Base-by-base conservation (phyloP, 2,113 vertebrate genomes). In the Melierax canorus region DNA sequence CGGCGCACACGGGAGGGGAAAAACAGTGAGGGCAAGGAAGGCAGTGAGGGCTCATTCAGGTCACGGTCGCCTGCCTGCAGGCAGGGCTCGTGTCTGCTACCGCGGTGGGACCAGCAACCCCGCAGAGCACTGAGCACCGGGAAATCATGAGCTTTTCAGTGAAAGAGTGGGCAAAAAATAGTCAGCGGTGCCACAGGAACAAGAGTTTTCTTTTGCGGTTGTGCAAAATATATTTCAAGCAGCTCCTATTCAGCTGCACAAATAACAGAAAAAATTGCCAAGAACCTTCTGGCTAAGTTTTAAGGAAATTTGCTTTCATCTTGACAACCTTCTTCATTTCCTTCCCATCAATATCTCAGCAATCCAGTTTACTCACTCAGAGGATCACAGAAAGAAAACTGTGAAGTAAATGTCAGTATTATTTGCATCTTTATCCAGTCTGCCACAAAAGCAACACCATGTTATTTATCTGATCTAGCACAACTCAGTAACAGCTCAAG, bases 341-440 rank as follows among this genome's bases (percentile, higher is more conserved):
- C 88, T 96, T 86, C 91, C 95, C 92, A 75, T 92, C 95, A 97
- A 95, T 96, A 94, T 94, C 95, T 94, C 94, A 86, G 91, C 95
- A 95, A 97, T 95, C 95, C 96, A 91, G 94, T 96, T 96, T 97
- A 95, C 92, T 95, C 94, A 96, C 94, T 95, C 91, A 69, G 88
- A 96, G 82, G 92, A 94, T 96, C 94, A 94, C 96, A 95, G 94
- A 92, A 90, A 96, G 94, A 95, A 96, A 97, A 97, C 95, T 95
- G 92, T 95, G 96, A 97, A 96, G 91, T 94, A 93, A 97, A 95
- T 96, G 94, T 97, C 96, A 96, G 91, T 96, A 94, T 96, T 97
- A 96, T 96, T 96, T 96, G 95, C 95, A 93, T 96, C 95, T 95
- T 96, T 94, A 93, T 97, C 96, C 95, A 97, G 91, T 91, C 95